Percentiles rank a stretch among this genome's conserved stretches.
Conservation (phyloP, 2,797 vertebrate genomes). For the Tapirus indicus region DNA sequence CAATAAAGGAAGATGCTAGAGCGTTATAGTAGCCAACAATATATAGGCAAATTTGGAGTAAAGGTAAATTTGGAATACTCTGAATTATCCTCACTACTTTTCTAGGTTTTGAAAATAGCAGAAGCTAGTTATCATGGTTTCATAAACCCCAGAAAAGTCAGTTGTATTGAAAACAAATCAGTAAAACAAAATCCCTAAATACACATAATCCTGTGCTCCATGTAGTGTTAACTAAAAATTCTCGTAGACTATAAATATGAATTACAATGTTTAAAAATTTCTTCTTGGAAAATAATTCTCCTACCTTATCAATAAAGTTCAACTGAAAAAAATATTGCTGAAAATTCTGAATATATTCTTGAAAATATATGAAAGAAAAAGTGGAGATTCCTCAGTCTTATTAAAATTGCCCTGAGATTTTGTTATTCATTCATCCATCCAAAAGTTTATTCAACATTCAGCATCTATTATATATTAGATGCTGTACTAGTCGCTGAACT, state of each 20-base stretch:
- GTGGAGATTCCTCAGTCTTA: not conserved
- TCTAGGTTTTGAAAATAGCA: not conserved
- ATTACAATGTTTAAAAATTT: not conserved
- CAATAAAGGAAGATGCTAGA: not conserved
- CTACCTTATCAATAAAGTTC: not conserved
- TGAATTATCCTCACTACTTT: not conserved
- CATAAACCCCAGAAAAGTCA: not conserved
- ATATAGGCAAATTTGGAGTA: not conserved
- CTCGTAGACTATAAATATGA: not conserved
- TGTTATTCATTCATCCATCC: not conserved
- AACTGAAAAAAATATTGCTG: not conserved
- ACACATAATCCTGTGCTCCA: not conserved
- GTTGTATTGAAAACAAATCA: not conserved
- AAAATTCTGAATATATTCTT: not conserved
- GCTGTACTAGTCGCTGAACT: not conserved
- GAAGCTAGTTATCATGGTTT: not conserved
- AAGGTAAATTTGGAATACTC: not conserved
- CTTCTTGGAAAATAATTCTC: not conserved
- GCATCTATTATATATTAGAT: not conserved
- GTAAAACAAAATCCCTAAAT: not conserved
- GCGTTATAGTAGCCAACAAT: not conserved
- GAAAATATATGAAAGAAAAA: not conserved
- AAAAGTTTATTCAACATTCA: not conserved
- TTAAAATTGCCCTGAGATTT: not conserved
- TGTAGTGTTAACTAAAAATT: not conserved